Conservation (phyloP, 2,797 vertebrate species). For the Macrochelys suwanniensis region DNA sequence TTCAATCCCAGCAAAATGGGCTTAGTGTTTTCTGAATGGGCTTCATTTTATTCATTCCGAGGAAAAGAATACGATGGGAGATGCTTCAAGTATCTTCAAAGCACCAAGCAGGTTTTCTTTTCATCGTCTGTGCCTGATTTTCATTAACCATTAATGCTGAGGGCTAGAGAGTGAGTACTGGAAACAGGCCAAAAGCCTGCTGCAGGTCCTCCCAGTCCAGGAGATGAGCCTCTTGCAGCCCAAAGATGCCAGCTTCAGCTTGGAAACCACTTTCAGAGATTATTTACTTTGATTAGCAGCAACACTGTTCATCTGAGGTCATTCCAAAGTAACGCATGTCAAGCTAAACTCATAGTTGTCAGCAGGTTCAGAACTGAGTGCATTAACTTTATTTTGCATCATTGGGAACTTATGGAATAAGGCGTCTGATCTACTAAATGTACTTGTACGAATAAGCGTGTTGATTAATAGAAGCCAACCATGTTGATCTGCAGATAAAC, state of each 20-base stretch:
- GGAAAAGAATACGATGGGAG: not conserved
- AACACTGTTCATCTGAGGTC: not conserved
- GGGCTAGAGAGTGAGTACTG: not conserved
- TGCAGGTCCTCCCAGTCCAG: not conserved
- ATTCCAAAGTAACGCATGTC: not conserved
- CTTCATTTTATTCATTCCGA: not conserved
- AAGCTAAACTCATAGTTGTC: rapidly evolving
- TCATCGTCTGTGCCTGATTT: not conserved
- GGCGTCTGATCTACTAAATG: not conserved
- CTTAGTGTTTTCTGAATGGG: not conserved
- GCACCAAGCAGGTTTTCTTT: not conserved
- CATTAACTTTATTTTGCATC: not conserved
- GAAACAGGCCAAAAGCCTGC: not conserved
- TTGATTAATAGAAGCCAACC: not conserved
- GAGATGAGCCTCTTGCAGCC: rapidly evolving
- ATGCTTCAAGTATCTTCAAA: not conserved
- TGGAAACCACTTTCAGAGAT: not conserved
- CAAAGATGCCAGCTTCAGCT: not conserved
- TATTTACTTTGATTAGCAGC: not conserved
- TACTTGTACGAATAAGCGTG: not conserved
- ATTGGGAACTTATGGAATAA: rapidly evolving
- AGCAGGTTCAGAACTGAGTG: rapidly evolving
- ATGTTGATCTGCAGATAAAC: not conserved
- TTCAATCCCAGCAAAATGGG: not conserved
- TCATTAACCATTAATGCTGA: not conserved